Percentiles rank a stretch among this genome's conserved stretches.
These are phyloP conservation scores for Chanos chanos DNA, from an alignment of 2,797 vertebrate species.

Conservation along the genomic window DNA sequence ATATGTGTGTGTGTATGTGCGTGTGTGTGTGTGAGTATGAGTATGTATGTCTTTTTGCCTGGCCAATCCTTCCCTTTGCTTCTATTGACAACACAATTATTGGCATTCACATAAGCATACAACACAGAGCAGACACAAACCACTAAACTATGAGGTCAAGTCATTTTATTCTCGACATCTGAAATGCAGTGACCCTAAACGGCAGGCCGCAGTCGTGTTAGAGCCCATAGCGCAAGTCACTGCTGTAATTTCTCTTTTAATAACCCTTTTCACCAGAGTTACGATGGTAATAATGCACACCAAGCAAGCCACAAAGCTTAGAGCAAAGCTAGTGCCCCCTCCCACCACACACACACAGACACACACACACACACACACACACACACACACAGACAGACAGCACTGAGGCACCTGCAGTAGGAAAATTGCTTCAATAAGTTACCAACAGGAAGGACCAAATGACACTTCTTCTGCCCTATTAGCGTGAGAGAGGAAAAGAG, in stretches of 20 bases:
- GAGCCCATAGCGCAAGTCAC: slow-evolving; percentile 27
- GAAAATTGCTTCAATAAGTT: slow-evolving; percentile 44
- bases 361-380: too few species aligned
- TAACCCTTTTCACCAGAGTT: slow-evolving; percentile 33
- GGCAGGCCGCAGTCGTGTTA: slow-evolving; percentile 1
- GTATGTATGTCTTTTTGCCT: background rate
- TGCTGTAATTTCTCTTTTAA: slow-evolving; percentile 40
- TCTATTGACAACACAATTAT: slow-evolving; percentile 7
- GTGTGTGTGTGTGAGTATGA: background rate
- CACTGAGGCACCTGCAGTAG: slow-evolving; percentile 14
- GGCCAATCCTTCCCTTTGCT: background rate
- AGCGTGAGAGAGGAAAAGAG: background rate
- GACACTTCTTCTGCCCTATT: slow-evolving; percentile 31
- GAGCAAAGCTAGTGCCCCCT: slow-evolving; percentile 6
- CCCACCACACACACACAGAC: too few species aligned
- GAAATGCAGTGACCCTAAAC: slow-evolving; percentile 21
- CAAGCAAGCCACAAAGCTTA: slow-evolving; percentile 22
- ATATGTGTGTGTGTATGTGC: too few species aligned
- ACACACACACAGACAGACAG: too few species aligned
- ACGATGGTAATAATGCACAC: slow-evolving; percentile 34
- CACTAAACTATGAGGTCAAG: slow-evolving; percentile 24
- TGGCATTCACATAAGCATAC: slow-evolving; percentile 6
- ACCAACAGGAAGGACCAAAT: slow-evolving; percentile 33
- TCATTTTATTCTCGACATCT: slow-evolving; percentile 19
- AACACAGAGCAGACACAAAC: background rate